phyloP scores from a whole-genome alignment of 2,797 vertebrate genomes.

The Hemitrygon akajei region DNA sequence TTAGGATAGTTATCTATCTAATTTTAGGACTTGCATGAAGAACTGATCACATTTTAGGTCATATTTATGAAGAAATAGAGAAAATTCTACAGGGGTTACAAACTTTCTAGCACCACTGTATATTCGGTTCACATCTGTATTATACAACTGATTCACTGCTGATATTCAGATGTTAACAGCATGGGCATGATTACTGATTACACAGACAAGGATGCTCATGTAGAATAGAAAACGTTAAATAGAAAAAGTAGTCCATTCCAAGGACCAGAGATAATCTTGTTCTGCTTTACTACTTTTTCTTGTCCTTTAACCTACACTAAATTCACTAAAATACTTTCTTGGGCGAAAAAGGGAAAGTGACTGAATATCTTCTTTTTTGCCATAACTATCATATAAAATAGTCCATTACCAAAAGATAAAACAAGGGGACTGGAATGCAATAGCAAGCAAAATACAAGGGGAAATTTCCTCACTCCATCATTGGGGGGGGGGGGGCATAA shows the following conservation, averaged over 20 bases:
- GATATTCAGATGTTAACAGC: background rate
- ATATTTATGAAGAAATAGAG: too few relatives aligned
- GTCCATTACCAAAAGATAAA: background rate
- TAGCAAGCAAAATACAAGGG: background rate
- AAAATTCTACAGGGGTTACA: too few relatives aligned
- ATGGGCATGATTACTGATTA: background rate
- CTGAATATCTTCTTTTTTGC: too few relatives aligned
- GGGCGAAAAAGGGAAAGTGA: too few relatives aligned
- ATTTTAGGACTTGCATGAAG: too few relatives aligned
- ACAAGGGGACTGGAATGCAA: background rate
- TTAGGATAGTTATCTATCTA: too few relatives aligned
- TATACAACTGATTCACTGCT: background rate
- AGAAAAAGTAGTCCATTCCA: background rate
- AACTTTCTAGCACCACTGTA: too few relatives aligned
- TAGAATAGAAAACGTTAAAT: background rate
- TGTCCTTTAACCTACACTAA: background rate
- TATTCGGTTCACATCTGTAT: background rate
- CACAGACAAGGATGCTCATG: background rate
- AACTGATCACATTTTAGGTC: too few relatives aligned
- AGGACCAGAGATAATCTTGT: background rate
- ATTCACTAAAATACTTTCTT: background rate
- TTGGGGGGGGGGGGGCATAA: too few relatives aligned
- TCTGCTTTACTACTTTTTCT: background rate
- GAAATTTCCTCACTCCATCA: background rate
- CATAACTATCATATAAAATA: background rate